Conservation (phyloP, 1,140 invertebrate species). For the Colletes gigas region DNA sequence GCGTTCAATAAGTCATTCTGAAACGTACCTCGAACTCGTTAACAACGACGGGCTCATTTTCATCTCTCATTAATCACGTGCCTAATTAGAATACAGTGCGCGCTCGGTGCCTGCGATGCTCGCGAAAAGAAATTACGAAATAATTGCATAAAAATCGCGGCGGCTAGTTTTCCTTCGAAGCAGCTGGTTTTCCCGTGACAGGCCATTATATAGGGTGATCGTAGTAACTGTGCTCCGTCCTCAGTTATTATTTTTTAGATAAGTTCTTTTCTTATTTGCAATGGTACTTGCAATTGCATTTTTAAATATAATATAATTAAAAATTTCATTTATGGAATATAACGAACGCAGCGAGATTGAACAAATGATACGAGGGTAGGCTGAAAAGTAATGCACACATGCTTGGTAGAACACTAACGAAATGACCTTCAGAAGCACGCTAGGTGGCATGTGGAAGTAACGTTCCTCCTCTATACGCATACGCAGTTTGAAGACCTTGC, state of each 20-base stretch:
- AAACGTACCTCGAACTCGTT: neutral
- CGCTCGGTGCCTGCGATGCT: neutral
- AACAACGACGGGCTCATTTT: neutral
- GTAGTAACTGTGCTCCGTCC: too few species aligned
- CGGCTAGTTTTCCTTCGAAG: neutral
- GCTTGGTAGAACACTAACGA: neutral
- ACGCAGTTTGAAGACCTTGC: neutral
- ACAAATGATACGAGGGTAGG: neutral
- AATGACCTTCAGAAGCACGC: neutral
- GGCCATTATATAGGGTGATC: neutral
- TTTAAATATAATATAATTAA: too few species aligned
- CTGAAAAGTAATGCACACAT: constrained; percentile 1
- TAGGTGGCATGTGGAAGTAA: constrained; percentile 1
- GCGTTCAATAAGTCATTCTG: neutral
- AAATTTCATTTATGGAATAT: too few species aligned
- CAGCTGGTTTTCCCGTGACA: neutral
- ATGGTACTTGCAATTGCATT: too few species aligned
- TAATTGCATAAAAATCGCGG: constrained; percentile 11
- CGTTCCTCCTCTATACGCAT: neutral
- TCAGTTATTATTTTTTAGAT: too few species aligned
- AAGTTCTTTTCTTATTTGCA: too few species aligned
- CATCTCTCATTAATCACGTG: constrained; percentile 9
- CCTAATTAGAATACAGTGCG: constrained; percentile 4
- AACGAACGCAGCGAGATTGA: too few species aligned
- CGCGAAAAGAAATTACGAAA: neutral